Evolutionary conservation across 2,113 vertebrate species (phyloP).

Genomic region (Melanostigma gelatinosum): DNA sequence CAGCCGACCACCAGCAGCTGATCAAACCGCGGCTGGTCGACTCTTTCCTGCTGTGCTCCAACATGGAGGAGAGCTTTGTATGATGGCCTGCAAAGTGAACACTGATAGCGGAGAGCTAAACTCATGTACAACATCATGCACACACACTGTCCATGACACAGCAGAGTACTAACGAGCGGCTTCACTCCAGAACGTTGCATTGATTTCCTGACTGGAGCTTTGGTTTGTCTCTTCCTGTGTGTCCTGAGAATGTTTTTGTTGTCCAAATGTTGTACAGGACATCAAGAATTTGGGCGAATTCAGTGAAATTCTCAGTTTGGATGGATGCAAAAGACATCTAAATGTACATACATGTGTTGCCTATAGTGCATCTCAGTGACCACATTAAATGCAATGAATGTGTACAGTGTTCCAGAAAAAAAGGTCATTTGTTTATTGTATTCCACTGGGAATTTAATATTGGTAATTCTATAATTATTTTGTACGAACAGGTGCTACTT

Average conservation of each 20-base stretch:
- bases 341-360: conserved; percentile 1
- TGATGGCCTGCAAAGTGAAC: conserved; percentile 67
- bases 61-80: conserved; percentile 99
- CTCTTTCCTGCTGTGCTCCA: conserved; percentile 96
- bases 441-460: conserved; percentile 9
- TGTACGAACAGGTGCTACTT: conserved; percentile 18
- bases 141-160: not conserved
- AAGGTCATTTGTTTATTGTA: not conserved
- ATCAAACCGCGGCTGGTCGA: conserved; percentile 96
- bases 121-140: not conserved
- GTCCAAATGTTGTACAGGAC: not conserved
- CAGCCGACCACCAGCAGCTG: conserved; percentile 93
- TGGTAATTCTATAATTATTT: conserved; percentile 13
- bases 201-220: not conserved
- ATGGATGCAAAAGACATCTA: conserved; percentile 12
- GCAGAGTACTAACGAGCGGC: not conserved
- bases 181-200: not conserved
- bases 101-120: not conserved
- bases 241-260: not conserved
- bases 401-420: not conserved
- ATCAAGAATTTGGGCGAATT: not conserved
- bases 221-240: not conserved
- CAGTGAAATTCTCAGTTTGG: conserved; percentile 3
- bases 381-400: conserved; percentile 23
- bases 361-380: not conserved